phyloP scores from a whole-genome alignment of 2,113 vertebrate species.

The Scytalopus superciliaris region DNA sequence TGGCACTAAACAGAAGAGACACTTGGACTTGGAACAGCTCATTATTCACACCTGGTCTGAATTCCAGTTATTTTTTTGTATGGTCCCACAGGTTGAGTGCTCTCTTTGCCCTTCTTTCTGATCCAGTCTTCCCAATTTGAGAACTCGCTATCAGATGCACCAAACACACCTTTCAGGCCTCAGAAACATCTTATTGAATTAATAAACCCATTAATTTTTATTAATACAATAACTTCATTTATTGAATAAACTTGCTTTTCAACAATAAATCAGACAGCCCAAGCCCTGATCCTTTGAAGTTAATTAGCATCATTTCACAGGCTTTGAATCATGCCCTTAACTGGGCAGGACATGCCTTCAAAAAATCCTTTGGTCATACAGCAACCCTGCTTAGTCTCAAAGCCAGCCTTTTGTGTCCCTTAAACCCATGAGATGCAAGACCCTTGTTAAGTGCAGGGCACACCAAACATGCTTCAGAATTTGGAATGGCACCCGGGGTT shows the following conservation, averaged over 20 bases:
- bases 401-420: background rate
- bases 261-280: background rate
- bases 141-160: background rate
- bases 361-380: background rate
- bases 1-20: background rate
- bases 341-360: background rate
- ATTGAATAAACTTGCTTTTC: background rate
- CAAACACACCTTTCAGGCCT: background rate
- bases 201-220: background rate
- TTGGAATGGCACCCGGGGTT: background rate
- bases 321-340: background rate
- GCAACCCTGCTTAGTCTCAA: background rate
- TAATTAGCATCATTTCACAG: background rate
- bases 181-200: background rate
- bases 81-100: background rate
- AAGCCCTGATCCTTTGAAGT: background rate
- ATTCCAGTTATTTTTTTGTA: background rate
- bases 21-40: background rate
- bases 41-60: background rate
- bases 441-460: background rate
- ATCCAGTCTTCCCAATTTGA: background rate
- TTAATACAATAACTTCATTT: background rate
- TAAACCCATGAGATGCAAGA: background rate
- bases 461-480: background rate
- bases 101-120: background rate